Evolutionary conservation across 2,113 vertebrate genomes (phyloP).

Genomic region (Sceloporus undulatus): DNA sequence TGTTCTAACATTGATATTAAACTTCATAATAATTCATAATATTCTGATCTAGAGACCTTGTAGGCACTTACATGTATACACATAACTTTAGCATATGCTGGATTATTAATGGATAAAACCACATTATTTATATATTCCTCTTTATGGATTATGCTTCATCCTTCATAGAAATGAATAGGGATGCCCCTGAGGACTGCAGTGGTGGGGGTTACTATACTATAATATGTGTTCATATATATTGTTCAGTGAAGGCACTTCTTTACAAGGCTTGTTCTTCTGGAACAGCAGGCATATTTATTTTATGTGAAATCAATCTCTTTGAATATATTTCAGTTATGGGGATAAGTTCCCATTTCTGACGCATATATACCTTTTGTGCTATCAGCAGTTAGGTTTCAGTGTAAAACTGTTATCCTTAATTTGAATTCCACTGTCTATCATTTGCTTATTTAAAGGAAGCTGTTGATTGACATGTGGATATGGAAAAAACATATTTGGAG

Average conservation of each 20-base stretch:
- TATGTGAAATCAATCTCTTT: background rate
- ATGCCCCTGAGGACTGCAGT: background rate
- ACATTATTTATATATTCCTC: background rate
- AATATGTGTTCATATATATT: background rate
- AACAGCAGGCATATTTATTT: slow-evolving; percentile 29
- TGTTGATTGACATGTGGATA: slow-evolving; percentile 73
- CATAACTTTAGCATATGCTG: background rate
- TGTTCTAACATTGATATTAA: background rate
- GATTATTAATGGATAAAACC: background rate
- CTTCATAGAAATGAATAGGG: slow-evolving; percentile 1
- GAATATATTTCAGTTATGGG: slow-evolving; percentile 13
- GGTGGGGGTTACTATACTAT: background rate
- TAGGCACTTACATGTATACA: background rate
- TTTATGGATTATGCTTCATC: background rate
- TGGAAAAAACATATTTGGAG: slow-evolving; percentile 66
- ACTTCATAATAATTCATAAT: background rate
- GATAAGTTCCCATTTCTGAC: slow-evolving; percentile 20
- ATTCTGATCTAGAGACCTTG: background rate
- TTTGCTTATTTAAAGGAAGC: slow-evolving; percentile 61
- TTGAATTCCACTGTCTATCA: slow-evolving; percentile 59
- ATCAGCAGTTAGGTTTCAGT: slow-evolving; percentile 49
- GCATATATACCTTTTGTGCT: slow-evolving; percentile 34
- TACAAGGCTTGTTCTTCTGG: slow-evolving; percentile 23
- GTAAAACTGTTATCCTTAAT: slow-evolving; percentile 55
- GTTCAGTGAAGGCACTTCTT: slow-evolving; percentile 16